These are phyloP conservation scores for Tillus elongatus DNA, from an alignment of 2,888 invertebrate genomes.

Conservation along the genomic window DNA sequence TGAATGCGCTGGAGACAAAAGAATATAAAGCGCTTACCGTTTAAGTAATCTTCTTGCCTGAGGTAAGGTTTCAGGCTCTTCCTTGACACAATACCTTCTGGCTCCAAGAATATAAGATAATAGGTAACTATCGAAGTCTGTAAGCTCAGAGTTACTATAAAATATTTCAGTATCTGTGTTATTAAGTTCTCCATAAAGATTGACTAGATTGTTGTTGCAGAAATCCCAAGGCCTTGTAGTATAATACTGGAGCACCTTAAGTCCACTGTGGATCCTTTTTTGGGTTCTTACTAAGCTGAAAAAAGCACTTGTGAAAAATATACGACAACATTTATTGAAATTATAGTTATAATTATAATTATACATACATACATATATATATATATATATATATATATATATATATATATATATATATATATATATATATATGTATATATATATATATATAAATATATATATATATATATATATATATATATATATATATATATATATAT, in stretches of 20 bases:
- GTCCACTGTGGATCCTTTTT: constrained; percentile 51
- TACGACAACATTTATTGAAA: no score
- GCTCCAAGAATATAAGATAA: constrained; percentile 69
- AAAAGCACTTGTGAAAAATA: no score
- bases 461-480: no score
- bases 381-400: no score
- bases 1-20: no score
- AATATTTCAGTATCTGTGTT: constrained; percentile 53
- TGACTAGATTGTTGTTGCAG: constrained; percentile 51
- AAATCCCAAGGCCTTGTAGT: constrained; percentile 77
- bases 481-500: no score
- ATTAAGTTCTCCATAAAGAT: constrained; percentile 46
- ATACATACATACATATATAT: no score
- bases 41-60: constrained; percentile 55
- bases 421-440: no score
- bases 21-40: constrained; percentile 48
- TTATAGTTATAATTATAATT: no score
- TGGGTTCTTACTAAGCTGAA: constrained; percentile 57
- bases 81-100: constrained; percentile 76
- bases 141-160: constrained; percentile 44
- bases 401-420: no score
- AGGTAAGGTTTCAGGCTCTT: constrained; percentile 67
- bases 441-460: no score
- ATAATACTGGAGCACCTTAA: constrained; percentile 66
- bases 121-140: constrained; percentile 57